Evolutionary conservation across 92 coral and sea anemone genomes (phyloP), one percentile per base, ranked within the genome.

Genomic region (Paramuricea clavata): DNA sequence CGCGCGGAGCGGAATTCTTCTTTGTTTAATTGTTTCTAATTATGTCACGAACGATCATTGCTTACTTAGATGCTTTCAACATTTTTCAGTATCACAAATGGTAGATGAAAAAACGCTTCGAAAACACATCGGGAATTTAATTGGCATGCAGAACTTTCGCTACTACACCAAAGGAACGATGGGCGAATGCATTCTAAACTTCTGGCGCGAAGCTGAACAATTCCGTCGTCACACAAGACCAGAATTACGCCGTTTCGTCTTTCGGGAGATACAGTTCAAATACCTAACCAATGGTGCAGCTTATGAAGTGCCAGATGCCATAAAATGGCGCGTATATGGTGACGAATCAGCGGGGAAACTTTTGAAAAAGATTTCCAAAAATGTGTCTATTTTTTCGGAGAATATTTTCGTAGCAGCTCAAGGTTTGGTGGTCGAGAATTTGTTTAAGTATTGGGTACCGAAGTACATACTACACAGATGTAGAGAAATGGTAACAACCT

Each of bases 201-300:
- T 92, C 74, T 95, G 98, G 98, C 60, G 91, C 71, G 98, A 95
- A 50, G 95, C 97, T 11, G 98, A 95, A 83, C 72, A 92, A 49
- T 95, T 87, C 72, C 95, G 95, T 41, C 87, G 94, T 64, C 90
- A 94, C 28, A 91, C 93, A 13, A 85, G 64, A 26, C 91, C 93
- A 15, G 90, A 93, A 43, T 86, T 92, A 43, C 76, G 98, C 12
- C 93, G 98, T 25, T 92, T 93, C 85, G 90, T 81, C 16, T 94
- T 92, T 81, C 93, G 98, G 21, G 98, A 95, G 16, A 94, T 95
- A 49, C 98, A 95, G 83, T 85, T 61, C 78, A 95, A 94, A 74
- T 95, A 95, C 64, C 84, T 95, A 42, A 82, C 81, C 7, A 93
- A 94, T 33, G 98, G 98, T 23, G 84, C 98, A 5, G 88, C 93